phyloP scores from a whole-genome alignment of 1,140 invertebrate genomes.

The Conus ventricosus region DNA sequence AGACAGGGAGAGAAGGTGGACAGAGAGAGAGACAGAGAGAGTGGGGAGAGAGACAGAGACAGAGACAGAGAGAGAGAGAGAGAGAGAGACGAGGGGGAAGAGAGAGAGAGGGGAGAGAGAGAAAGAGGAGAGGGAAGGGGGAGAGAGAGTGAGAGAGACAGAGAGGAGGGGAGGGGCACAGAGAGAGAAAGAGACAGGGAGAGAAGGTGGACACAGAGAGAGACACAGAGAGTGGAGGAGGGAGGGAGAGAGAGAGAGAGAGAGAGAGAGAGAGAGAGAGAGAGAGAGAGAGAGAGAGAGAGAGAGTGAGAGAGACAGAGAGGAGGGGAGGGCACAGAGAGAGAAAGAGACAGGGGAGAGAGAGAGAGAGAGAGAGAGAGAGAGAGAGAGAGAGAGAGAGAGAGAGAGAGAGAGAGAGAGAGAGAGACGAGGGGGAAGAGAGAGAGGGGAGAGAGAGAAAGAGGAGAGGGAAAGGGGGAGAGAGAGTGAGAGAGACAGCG shows the following conservation, averaged over 20 bases:
- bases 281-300: neutral
- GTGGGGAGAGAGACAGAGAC: neutral
- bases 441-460: too few species aligned
- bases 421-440: neutral
- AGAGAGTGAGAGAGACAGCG: neutral
- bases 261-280: too few species aligned
- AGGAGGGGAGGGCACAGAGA: neutral
- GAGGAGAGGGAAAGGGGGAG: neutral
- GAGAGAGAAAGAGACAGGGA: neutral
- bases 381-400: neutral
- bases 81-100: too few species aligned
- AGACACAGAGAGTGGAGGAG: too few species aligned
- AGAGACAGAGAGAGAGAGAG: neutral
- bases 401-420: neutral
- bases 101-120: too few species aligned
- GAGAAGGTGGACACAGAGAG: too few species aligned
- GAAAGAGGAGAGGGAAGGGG: too few species aligned
- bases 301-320: neutral
- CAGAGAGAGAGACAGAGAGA: too few species aligned
- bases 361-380: neutral
- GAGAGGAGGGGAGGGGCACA: neutral
- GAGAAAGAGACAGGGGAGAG: neutral
- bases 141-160: too few species aligned
- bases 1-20: neutral
- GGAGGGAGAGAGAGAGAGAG: too few species aligned